Base-by-base conservation (phyloP, 2,113 vertebrate species). In the Peucedramus taeniatus region DNA sequence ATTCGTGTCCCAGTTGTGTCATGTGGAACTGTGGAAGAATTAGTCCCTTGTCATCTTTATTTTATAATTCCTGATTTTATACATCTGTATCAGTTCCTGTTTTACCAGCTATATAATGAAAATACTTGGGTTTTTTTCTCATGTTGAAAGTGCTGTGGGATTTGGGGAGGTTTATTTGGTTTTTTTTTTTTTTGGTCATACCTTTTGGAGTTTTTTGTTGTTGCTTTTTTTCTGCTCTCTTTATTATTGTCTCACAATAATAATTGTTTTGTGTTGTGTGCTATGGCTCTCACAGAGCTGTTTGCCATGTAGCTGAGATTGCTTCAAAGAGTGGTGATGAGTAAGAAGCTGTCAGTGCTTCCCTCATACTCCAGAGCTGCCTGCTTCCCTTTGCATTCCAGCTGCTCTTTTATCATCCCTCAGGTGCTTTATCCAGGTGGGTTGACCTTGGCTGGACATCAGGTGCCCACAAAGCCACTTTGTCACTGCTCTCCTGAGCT, bases 291-390 rank as follows among this genome's bases (percentile, higher is more conserved):
- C 14, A 5, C 10, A 60, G 63, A 69, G 17, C 89, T 71, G 26
- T n/a, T 56, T 39, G 39, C 45, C 3, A 0, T 1, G 1, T 13
- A 24, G 35, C 66, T 3, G 8, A 63, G 65, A 45, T 50, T 51
- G 49, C 56, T 70, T 66, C 50, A 23, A 5, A 23, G 28, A 51
- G 15, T 28, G 31, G 24, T 15, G 70, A 40, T 57, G 70, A 68
- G 42, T 31, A 33, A 85, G 87, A 66, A 50, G 61, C 51, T 88
- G 51, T 26, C 66, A 53, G 54, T 28, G 40, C 57, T 72, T 37
- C 4, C 33, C 6, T 85, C 49, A 3, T 10, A 3, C 22, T 47
- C 51, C 70, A 92, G 65, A 70, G 45, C 53, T 63, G 3, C 11
- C 56, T 49, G 19, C 47, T 60, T 37, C 18, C n/a, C 47, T 18